Evolutionary conservation across 2,113 vertebrate species (phyloP).

Genomic region (Salvelinus alpinus): DNA sequence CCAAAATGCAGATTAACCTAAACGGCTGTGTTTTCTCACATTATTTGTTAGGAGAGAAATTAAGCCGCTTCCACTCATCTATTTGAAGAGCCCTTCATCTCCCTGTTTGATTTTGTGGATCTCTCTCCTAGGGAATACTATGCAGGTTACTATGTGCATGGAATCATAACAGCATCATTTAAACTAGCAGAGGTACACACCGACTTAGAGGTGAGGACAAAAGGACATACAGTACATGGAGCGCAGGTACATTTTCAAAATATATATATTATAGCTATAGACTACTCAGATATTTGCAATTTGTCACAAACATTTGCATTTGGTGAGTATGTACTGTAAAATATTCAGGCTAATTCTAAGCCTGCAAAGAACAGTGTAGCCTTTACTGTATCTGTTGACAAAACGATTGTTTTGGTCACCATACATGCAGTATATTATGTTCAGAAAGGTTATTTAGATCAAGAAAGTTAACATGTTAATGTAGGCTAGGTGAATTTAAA

Average conservation of each 20-base stretch:
- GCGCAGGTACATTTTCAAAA: constrained; percentile 4
- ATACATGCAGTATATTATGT: too few relatives aligned
- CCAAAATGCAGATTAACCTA: constrained; percentile 35
- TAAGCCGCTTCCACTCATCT: constrained; percentile 40
- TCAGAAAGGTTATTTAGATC: too few relatives aligned
- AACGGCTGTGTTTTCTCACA: constrained; percentile 43
- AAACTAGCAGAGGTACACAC: neutral
- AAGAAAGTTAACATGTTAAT: too few relatives aligned
- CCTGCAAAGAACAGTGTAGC: neutral
- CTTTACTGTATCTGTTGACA: neutral
- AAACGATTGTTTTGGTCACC: neutral
- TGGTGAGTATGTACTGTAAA: neutral
- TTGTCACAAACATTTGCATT: neutral
- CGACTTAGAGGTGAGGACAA: neutral
- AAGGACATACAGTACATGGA: neutral
- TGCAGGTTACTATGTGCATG: constrained; percentile 21
- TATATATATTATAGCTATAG: constrained; percentile 10
- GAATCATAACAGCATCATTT: neutral
- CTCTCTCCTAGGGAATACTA: neutral
- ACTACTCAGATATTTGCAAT: neutral
- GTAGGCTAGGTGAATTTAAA: neutral
- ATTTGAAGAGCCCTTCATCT: constrained; percentile 48
- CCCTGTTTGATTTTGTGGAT: constrained; percentile 38
- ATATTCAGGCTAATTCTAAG: neutral
- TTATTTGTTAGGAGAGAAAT: constrained; percentile 47